Evolutionary conservation across 1,140 invertebrate genomes (phyloP).

Genomic region (Cydia amplana): DNA sequence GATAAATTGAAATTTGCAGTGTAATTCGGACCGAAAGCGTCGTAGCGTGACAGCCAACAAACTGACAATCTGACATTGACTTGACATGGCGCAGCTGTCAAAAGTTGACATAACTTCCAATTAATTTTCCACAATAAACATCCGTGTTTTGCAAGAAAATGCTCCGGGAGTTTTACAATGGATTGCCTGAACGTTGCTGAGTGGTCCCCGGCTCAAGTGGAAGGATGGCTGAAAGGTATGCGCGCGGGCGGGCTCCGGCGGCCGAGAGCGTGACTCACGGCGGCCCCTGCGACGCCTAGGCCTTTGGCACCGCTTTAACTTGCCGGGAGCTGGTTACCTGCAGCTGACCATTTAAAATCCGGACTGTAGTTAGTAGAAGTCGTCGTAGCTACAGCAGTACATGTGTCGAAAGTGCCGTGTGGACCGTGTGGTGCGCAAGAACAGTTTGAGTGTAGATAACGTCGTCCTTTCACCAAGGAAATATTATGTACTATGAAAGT

Average conservation of each 20-base stretch:
- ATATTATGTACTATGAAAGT: background rate
- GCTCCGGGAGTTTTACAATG: conserved; percentile 76
- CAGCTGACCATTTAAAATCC: background rate
- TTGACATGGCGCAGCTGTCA: background rate
- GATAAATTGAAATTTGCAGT: background rate
- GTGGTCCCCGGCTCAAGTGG: conserved; percentile 96
- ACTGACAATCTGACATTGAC: too few relatives aligned
- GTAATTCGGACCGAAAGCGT: background rate
- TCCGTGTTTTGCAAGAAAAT: conserved; percentile 40
- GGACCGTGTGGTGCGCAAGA: background rate
- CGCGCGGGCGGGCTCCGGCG: conserved; percentile 19
- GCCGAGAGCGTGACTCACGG: background rate
- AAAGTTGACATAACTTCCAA: conserved; percentile 18
- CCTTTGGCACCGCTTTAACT: background rate
- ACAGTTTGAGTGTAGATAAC: background rate
- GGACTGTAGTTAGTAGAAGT: background rate
- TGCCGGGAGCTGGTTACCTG: background rate
- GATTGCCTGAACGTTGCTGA: conserved; percentile 94
- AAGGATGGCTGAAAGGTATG: conserved; percentile 93
- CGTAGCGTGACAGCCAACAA: background rate
- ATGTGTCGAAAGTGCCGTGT: background rate
- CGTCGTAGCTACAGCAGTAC: background rate
- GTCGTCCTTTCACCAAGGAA: background rate
- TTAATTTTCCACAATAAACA: conserved; percentile 41
- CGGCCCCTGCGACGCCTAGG: background rate